These are phyloP conservation scores for Datnioides undecimradiatus DNA, from an alignment of 2,113 vertebrate species.

Conservation along the genomic window DNA sequence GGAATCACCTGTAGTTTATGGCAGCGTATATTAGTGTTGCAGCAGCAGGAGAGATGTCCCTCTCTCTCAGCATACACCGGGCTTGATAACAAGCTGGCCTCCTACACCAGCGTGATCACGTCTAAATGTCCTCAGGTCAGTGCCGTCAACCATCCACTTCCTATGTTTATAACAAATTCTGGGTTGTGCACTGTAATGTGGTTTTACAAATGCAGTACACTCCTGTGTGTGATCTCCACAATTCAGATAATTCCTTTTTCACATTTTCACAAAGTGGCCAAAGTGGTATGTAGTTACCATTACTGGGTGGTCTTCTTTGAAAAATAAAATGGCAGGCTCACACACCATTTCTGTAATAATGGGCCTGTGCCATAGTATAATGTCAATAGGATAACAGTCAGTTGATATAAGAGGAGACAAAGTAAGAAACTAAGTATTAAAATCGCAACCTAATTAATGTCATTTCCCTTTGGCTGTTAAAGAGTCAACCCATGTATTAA, in stretches of 20 bases:
- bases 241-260: slow-evolving; percentile 68
- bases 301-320: slow-evolving; percentile 53
- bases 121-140: slow-evolving; percentile 76
- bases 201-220: slow-evolving; percentile 46
- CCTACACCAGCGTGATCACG: slow-evolving; percentile 57
- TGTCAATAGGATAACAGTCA: slow-evolving; percentile 40
- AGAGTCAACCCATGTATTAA: slow-evolving; percentile 69
- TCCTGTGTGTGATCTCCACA: slow-evolving; percentile 59
- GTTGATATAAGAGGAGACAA: too few species aligned
- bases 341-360: slow-evolving; percentile 60
- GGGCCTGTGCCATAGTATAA: slow-evolving; percentile 56
- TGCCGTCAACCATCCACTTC: slow-evolving; percentile 59
- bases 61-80: slow-evolving; percentile 48
- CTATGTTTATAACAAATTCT: slow-evolving; percentile 73
- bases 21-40: slow-evolving; percentile 44
- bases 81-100: slow-evolving; percentile 68
- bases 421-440: slow-evolving; percentile 63
- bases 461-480: slow-evolving; percentile 49
- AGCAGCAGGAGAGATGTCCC: slow-evolving; percentile 30
- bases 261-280: slow-evolving; percentile 75
- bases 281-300: slow-evolving; percentile 76
- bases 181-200: slow-evolving; percentile 52
- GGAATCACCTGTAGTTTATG: slow-evolving; percentile 66
- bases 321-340: slow-evolving; percentile 74
- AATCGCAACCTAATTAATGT: slow-evolving; percentile 64